These are phyloP conservation scores for Xenus cinereus DNA, from an alignment of 2,113 vertebrate genomes.

Conservation along the genomic window DNA sequence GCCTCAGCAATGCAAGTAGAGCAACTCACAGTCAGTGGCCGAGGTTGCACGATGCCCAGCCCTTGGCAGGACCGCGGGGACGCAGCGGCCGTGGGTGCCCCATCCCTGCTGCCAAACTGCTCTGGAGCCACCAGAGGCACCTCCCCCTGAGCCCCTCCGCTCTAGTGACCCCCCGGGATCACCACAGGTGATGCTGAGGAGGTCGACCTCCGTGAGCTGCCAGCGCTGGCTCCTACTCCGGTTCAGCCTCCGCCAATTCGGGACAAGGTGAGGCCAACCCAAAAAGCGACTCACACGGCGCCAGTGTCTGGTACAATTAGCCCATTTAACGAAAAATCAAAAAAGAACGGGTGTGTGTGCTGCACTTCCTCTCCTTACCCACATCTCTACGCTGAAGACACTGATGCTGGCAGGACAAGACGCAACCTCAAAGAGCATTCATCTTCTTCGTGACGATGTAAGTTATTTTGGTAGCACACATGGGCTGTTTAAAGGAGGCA, in stretches of 20 bases:
- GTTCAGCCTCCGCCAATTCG: fast-evolving
- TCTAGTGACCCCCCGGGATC: fast-evolving
- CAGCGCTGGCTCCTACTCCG: fast-evolving
- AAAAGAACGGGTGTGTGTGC: fast-evolving
- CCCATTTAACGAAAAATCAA: not conserved
- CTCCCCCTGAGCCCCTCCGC: fast-evolving
- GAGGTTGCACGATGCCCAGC: not conserved
- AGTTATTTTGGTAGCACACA: fast-evolving
- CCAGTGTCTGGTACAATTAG: not conserved
- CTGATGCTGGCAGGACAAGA: not conserved
- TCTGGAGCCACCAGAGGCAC: not conserved
- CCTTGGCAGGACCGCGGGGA: fast-evolving
- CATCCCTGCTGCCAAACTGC: not conserved
- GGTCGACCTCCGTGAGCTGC: fast-evolving
- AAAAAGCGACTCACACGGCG: not conserved
- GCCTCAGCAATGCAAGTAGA: not conserved
- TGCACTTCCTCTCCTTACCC: not conserved
- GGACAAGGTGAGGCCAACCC: conserved; percentile 1
- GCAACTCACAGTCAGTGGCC: fast-evolving
- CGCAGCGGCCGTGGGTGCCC: fast-evolving
- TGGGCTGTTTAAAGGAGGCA: not conserved
- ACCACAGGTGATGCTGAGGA: fast-evolving
- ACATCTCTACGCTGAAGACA: fast-evolving
- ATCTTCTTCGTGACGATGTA: fast-evolving
- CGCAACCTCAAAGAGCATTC: fast-evolving